Conservation (phyloP, 2,797 vertebrate genomes). For the Dipus sagitta region DNA sequence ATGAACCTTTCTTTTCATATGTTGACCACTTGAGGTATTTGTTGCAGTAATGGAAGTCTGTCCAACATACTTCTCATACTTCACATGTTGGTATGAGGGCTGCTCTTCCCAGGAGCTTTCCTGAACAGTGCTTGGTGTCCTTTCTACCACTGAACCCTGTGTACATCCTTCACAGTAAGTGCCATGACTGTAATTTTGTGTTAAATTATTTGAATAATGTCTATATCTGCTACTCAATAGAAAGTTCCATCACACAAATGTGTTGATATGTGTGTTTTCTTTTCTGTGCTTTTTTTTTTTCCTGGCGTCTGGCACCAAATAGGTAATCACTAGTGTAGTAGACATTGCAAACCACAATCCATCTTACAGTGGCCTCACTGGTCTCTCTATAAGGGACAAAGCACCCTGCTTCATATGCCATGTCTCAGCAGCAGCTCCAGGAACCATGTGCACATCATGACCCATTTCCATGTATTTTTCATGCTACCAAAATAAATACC, state of each 20-base stretch:
- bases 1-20: neutral
- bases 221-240: neutral
- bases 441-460: no score
- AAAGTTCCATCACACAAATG: neutral
- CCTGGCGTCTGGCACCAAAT: neutral
- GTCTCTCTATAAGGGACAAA: no score
- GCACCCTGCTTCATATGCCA: no score
- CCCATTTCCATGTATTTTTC: no score
- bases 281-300: no score
- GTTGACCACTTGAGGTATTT: neutral
- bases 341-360: no score
- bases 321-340: neutral
- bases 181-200: neutral
- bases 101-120: neutral
- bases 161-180: neutral
- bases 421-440: no score
- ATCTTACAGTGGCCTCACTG: no score
- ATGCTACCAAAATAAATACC: no score
- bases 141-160: neutral
- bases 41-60: neutral
- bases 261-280: neutral
- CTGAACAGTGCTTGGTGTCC: neutral
- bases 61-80: neutral
- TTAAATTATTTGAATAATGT: neutral
- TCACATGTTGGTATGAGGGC: neutral